Evolutionary conservation across 2,888 invertebrate species (phyloP).

Genomic region (Himalopsyche anomala): DNA sequence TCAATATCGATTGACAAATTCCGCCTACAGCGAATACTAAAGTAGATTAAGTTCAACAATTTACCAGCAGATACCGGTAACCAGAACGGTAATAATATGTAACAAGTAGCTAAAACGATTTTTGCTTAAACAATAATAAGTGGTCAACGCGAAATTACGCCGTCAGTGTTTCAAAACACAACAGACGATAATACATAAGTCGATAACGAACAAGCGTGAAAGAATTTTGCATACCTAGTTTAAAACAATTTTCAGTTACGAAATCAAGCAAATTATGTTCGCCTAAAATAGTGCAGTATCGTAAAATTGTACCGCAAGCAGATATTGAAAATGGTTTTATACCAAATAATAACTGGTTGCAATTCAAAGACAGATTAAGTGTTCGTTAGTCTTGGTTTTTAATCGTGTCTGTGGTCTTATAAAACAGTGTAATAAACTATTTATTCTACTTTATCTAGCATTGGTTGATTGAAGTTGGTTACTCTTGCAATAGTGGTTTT

Average conservation of each 20-base stretch:
- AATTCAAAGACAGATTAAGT: constrained; percentile 10
- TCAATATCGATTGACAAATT: constrained; percentile 46
- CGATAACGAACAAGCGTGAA: constrained; percentile 55
- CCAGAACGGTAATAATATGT: background rate
- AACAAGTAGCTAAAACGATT: background rate
- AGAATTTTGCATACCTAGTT: constrained; percentile 57
- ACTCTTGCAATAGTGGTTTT: background rate
- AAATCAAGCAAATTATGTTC: constrained; percentile 52
- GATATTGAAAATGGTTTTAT: background rate
- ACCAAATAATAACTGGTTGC: background rate
- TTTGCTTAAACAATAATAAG: constrained; percentile 2
- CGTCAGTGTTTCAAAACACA: background rate
- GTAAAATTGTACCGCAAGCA: constrained; percentile 11
- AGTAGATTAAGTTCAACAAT: constrained; percentile 34
- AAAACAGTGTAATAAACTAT: background rate
- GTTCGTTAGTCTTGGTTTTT: background rate
- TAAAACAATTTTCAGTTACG: constrained; percentile 56
- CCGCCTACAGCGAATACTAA: constrained; percentile 25
- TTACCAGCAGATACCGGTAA: background rate
- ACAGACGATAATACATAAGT: background rate
- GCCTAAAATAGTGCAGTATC: constrained; percentile 32
- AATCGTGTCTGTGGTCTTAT: background rate
- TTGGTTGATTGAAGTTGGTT: background rate
- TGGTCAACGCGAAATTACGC: background rate
- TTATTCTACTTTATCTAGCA: background rate